Conservation (phyloP, 2,797 vertebrate genomes). For the Meda fulgida region DNA sequence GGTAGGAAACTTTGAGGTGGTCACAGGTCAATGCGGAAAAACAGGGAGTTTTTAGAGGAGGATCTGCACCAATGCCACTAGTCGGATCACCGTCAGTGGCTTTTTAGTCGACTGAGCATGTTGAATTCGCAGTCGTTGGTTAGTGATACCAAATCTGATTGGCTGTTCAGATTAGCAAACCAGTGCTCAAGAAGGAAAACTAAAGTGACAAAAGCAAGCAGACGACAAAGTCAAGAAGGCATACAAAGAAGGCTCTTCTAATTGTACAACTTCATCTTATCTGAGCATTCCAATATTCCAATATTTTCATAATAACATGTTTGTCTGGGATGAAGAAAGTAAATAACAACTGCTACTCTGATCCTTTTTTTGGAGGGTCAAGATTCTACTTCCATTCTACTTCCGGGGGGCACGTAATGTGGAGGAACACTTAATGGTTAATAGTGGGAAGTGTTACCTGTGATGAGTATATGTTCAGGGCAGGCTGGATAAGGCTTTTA, state of each 20-base stretch:
- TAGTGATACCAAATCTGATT: neutral
- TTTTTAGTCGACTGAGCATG: neutral
- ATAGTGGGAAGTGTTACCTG: conserved; percentile 22
- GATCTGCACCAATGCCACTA: neutral
- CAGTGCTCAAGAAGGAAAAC: neutral
- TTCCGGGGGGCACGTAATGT: conserved; percentile 8
- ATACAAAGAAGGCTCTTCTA: neutral
- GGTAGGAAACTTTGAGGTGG: neutral
- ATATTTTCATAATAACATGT: too few species aligned
- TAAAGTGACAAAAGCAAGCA: neutral
- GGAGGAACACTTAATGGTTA: conserved; percentile 51
- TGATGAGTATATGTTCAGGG: conserved; percentile 19
- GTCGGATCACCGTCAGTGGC: neutral
- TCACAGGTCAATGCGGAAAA: neutral
- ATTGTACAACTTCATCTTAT: neutral
- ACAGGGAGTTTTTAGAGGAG: neutral
- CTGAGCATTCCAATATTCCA: neutral
- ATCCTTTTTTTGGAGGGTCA: conserved; percentile 47
- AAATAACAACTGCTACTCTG: neutral
- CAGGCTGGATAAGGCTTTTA: neutral
- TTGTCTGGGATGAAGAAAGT: neutral
- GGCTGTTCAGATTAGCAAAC: neutral
- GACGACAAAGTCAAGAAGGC: too few species aligned
- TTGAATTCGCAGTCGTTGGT: neutral
- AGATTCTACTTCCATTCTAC: conserved; percentile 49